These are phyloP conservation scores for Pandion haliaetus DNA, from an alignment of 2,113 vertebrate genomes.

Conservation along the genomic window DNA sequence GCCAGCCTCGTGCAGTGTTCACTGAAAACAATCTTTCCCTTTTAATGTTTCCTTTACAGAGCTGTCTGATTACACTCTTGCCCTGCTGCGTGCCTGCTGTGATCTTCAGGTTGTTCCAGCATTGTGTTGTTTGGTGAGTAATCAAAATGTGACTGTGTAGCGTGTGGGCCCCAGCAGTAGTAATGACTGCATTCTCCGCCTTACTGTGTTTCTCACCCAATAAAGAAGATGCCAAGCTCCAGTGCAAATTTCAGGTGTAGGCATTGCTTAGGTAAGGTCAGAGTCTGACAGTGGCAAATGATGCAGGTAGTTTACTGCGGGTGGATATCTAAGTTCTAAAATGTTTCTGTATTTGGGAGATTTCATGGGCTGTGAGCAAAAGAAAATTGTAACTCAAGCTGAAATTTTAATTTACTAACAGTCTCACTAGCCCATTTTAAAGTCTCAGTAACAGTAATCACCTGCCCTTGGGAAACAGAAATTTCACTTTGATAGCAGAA, in stretches of 20 bases:
- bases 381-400: background rate
- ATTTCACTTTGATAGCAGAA: background rate
- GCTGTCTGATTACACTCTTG: conserved; percentile 74
- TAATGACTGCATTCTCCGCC: background rate
- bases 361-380: background rate
- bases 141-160: background rate
- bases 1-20: background rate
- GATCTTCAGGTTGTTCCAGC: conserved; percentile 67
- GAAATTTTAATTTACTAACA: background rate
- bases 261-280: background rate
- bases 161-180: background rate
- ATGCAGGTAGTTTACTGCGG: background rate
- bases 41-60: conserved; percentile 72
- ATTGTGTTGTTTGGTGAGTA: conserved; percentile 73
- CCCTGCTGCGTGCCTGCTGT: conserved; percentile 79
- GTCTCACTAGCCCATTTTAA: background rate
- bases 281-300: background rate
- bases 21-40: background rate
- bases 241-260: background rate
- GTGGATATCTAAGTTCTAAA: background rate
- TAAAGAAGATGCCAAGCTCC: background rate
- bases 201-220: accelerated
- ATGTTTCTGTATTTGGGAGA: background rate
- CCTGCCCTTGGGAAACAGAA: background rate
- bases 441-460: background rate